Conservation (phyloP, 2,888 invertebrate genomes). For the Drosophila melanosoma region DNA sequence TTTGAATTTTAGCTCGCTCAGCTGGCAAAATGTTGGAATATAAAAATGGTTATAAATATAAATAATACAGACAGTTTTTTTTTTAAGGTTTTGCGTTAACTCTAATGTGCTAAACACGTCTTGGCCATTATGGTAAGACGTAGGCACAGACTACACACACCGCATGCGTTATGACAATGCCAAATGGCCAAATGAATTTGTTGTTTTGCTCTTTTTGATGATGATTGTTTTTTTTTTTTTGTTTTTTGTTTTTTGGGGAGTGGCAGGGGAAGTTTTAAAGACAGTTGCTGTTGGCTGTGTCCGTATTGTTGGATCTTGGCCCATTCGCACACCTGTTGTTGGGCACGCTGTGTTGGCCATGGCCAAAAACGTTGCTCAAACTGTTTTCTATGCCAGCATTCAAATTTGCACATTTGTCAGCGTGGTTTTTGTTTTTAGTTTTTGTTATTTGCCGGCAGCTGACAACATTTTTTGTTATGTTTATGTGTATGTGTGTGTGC, state of each 20-base stretch:
- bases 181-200: slow-evolving; percentile 57
- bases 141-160: slow-evolving; percentile 44
- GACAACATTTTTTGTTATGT: slow-evolving; percentile 64
- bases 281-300: slow-evolving; percentile 39
- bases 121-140: slow-evolving; percentile 66
- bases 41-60: slow-evolving; percentile 62
- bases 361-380: slow-evolving; percentile 52
- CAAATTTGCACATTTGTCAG: slow-evolving; percentile 66
- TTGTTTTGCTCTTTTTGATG: slow-evolving; percentile 43
- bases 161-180: slow-evolving; percentile 77
- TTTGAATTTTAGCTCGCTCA: slow-evolving; percentile 42
- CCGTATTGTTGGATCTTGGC: slow-evolving; percentile 45
- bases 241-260: slow-evolving; percentile 32
- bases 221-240: slow-evolving; percentile 33
- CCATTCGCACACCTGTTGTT: slow-evolving; percentile 76
- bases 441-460: slow-evolving; percentile 52
- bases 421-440: not conserved
- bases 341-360: slow-evolving; percentile 62
- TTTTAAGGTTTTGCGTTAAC: slow-evolving; percentile 65
- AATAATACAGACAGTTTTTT: slow-evolving; percentile 51
- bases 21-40: slow-evolving; percentile 46
- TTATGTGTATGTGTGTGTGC: not conserved
- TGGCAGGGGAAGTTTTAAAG: slow-evolving; percentile 19
- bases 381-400: slow-evolving; percentile 56
- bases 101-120: slow-evolving; percentile 77